phyloP scores from a whole-genome alignment of 2,113 vertebrate genomes.

The Catharus bicknelli region DNA sequence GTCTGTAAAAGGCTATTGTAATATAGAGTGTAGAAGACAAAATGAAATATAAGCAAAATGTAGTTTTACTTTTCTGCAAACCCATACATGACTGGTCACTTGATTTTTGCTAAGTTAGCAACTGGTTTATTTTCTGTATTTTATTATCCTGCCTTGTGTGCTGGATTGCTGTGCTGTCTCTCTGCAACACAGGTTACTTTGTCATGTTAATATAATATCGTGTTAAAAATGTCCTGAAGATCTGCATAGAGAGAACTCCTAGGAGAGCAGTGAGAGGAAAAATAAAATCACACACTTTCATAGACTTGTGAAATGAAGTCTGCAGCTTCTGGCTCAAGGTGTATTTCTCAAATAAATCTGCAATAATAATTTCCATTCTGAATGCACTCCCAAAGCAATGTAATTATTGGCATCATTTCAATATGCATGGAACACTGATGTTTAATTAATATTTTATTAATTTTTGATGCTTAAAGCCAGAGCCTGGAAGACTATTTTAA shows the following conservation, averaged over 20 bases:
- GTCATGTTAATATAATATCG: background rate
- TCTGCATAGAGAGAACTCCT: background rate
- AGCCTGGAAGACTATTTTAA: background rate
- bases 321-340: slow-evolving; percentile 22
- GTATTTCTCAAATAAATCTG: slow-evolving; percentile 38
- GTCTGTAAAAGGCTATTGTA: background rate
- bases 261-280: background rate
- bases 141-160: background rate
- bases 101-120: background rate
- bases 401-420: slow-evolving; percentile 33
- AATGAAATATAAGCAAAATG: background rate
- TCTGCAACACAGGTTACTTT: background rate
- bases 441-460: slow-evolving; percentile 34
- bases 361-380: slow-evolving; percentile 28
- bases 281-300: background rate
- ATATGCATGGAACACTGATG: background rate
- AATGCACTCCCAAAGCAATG: background rate
- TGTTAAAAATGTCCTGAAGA: background rate
- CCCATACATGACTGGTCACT: background rate
- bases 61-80: background rate
- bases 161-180: background rate
- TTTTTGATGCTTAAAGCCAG: slow-evolving; percentile 19
- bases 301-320: background rate
- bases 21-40: background rate
- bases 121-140: background rate